Evolutionary conservation across 1,140 invertebrate genomes (phyloP), one percentile per base, ranked within the genome.

Genomic region (Ooceraea biroi): DNA sequence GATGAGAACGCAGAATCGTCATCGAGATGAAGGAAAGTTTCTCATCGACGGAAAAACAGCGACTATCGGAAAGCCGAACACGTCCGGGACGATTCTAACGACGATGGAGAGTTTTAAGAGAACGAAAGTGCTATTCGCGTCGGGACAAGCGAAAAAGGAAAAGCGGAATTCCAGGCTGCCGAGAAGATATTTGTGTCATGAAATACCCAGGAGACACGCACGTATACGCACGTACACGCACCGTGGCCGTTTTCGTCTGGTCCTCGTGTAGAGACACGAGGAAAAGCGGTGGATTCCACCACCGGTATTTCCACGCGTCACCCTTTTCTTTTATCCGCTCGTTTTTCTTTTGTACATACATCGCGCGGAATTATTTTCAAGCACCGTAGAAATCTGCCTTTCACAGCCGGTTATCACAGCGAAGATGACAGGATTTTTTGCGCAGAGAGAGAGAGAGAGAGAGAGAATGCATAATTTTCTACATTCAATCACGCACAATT

Each of bases 141-240:
- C 87, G 86, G 87, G 80, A 83, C 80, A 74, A 61, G 82, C 69
- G 74, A 89, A 86, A 89, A 90, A 91, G 84, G 86, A 91, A 87
- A 91, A 88, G 74, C 82, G 71, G 52, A 90, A 90, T 91, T 91
- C 90, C 84, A 77, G 87, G 71, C 69, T 85, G 89, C 82, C 84
- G 82, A 63, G 36, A 91, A 91, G 89, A 91, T 91, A 91, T 91
- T 91, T 91, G 90, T 91, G 89, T 91, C 90, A 90, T 89, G 90
- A 89, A 91, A 89, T 90, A 89, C 83, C 77, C 78, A 84, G 69
- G 82, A 88, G 86, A 88, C 69, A 88, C 84, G 60, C 68, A 73
- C n/a, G n/a, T n/a, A n/a, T n/a, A n/a, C 22, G 50, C 52, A 55
- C 36, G 8, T 46, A 48, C 72, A 5, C 44, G 46, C 73, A 61